A percentile compares a stretch with the other conserved stretches of the same genome.
Evolutionary conservation across 2,113 vertebrate species (phyloP).

Genomic region (Microtus montanus): DNA sequence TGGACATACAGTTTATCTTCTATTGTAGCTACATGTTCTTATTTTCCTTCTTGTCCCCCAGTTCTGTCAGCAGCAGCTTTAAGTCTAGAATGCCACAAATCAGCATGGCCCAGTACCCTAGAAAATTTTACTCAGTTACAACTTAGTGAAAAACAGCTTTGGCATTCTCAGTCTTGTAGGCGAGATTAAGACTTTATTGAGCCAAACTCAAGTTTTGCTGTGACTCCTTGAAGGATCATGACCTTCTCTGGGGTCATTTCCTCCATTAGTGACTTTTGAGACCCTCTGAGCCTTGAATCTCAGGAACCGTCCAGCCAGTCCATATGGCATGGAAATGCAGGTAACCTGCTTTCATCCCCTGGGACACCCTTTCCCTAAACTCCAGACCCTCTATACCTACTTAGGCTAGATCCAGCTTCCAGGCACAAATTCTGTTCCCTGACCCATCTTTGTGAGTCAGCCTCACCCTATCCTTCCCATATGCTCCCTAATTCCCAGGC

Average conservation of each 20-base stretch:
- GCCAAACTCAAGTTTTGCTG: background rate
- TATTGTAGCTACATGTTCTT: background rate
- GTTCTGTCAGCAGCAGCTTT: background rate
- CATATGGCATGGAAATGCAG: background rate
- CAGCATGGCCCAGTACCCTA: background rate
- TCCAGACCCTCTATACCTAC: background rate
- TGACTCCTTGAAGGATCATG: background rate
- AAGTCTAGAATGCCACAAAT: background rate
- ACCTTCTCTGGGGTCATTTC: background rate
- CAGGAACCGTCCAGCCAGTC: background rate
- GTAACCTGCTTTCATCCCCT: background rate
- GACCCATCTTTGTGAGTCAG: background rate
- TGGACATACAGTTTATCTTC: background rate
- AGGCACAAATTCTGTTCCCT: background rate
- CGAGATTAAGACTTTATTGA: background rate
- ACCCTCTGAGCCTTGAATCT: background rate
- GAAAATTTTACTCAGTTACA: background rate
- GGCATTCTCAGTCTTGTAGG: background rate
- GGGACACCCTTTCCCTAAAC: background rate
- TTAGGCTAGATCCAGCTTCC: too few relatives aligned
- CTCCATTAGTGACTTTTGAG: background rate
- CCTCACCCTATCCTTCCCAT: background rate
- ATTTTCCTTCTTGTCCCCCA: background rate
- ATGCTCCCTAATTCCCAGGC: background rate
- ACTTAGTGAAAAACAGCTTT: background rate